Evolutionary conservation across 1,140 invertebrate species (phyloP).

Genomic region (Magallana gigas): DNA sequence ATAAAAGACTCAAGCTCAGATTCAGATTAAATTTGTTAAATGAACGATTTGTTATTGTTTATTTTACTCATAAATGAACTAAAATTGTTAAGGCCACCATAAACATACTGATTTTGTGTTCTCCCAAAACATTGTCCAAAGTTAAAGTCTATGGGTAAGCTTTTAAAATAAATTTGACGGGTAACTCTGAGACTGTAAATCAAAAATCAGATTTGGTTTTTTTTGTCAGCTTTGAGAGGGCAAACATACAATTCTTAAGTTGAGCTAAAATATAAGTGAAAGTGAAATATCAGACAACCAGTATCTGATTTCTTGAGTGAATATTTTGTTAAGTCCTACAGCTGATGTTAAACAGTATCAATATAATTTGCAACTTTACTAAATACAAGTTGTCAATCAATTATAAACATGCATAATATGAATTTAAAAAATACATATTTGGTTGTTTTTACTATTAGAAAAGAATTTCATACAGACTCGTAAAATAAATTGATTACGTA

Average conservation of each 20-base stretch:
- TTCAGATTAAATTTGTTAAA: not conserved
- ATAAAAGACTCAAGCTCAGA: not conserved
- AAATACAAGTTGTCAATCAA: not conserved
- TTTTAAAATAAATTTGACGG: not conserved
- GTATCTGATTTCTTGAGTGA: not conserved
- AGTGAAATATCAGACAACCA: not conserved
- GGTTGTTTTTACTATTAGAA: not conserved
- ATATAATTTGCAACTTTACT: not conserved
- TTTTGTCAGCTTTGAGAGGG: too few species aligned
- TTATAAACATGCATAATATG: not conserved
- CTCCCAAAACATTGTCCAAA: not conserved
- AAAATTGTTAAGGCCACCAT: not conserved
- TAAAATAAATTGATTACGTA: not conserved
- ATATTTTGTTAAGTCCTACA: not conserved
- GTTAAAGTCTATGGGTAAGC: not conserved
- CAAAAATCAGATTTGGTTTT: not conserved
- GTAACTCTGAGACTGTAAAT: not conserved
- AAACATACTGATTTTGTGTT: not conserved
- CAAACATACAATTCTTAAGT: not conserved
- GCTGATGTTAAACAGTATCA: not conserved
- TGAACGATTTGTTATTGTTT: not conserved
- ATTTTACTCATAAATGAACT: not conserved
- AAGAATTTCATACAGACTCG: not conserved
- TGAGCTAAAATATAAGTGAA: not conserved
- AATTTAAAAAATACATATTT: not conserved